Conservation (phyloP, 2,113 vertebrate genomes). For the Bombycilla garrulus region DNA sequence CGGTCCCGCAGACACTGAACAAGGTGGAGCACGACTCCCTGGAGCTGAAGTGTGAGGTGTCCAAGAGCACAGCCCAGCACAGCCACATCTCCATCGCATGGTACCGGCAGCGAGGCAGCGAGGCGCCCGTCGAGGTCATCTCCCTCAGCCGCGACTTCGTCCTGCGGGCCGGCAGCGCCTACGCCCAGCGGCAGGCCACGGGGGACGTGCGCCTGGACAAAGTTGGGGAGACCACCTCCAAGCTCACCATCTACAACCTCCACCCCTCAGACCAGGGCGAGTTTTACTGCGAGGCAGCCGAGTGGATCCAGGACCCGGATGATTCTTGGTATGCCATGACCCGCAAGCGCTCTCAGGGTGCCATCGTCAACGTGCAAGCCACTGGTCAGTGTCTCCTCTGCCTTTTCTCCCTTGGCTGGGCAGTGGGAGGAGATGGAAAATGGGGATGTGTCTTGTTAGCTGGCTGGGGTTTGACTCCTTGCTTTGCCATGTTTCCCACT, state of each 20-base stretch:
- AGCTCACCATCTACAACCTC: constrained; percentile 90
- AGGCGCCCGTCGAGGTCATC: constrained; percentile 85
- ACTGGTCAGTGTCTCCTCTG: constrained; percentile 79
- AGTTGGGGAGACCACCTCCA: constrained; percentile 83
- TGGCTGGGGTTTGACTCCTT: background rate
- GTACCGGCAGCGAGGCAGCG: constrained; percentile 80
- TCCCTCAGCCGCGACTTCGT: constrained; percentile 89
- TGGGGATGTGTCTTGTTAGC: background rate
- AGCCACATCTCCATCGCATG: constrained; percentile 91
- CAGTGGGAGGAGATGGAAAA: background rate
- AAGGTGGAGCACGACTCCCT: constrained; percentile 90
- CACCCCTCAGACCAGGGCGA: constrained; percentile 91
- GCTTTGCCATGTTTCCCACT: accelerated
- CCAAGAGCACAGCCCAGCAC: constrained; percentile 85
- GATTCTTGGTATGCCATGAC: constrained; percentile 93
- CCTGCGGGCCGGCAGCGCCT: constrained; percentile 82
- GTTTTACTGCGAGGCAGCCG: constrained; percentile 91
- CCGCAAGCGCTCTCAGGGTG: constrained; percentile 89
- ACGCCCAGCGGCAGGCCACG: constrained; percentile 86
- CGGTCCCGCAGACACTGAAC: constrained; percentile 83
- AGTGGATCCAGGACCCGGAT: constrained; percentile 96
- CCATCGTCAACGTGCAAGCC: constrained; percentile 88
- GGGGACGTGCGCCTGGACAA: constrained; percentile 93
- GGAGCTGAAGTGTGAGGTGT: constrained; percentile 89
- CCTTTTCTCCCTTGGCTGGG: background rate